phyloP scores from a whole-genome alignment of 2,888 invertebrate species.

The Yponomeuta evonymella region DNA sequence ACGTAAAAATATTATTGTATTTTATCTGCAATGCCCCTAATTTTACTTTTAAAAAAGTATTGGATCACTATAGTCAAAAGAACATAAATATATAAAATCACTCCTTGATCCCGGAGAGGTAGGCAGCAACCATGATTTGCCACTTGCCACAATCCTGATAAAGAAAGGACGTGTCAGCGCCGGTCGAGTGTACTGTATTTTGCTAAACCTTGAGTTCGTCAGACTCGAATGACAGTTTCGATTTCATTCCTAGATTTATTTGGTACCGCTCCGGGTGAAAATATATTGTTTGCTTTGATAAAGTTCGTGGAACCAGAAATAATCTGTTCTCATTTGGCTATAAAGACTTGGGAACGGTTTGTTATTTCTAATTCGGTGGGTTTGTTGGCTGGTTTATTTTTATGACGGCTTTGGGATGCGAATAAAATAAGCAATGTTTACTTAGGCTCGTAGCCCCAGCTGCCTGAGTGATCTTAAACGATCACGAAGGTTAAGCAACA shows the following conservation, averaged over 20 bases:
- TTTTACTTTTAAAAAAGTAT: too few species aligned
- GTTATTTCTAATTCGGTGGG: background rate
- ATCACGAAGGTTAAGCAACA: too few species aligned
- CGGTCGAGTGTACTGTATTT: background rate
- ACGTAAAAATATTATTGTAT: too few species aligned
- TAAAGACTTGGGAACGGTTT: conserved; percentile 22
- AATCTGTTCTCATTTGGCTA: conserved; percentile 23
- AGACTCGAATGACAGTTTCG: conserved; percentile 20
- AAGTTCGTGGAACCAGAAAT: conserved; percentile 8
- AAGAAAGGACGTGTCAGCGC: background rate
- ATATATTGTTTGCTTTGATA: conserved; percentile 12
- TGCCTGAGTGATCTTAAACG: too few species aligned
- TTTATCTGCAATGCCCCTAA: too few species aligned
- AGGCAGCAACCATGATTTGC: too few species aligned
- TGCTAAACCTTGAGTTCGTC: background rate
- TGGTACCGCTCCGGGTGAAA: conserved; percentile 22
- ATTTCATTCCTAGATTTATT: conserved; percentile 20
- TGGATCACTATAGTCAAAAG: too few species aligned
- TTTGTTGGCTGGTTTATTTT: background rate
- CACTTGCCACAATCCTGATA: background rate
- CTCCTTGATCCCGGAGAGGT: too few species aligned
- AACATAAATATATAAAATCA: too few species aligned
- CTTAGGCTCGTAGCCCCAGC: too few species aligned
- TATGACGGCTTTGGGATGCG: background rate
- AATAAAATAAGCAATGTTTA: background rate